Evolutionary conservation across 2,113 vertebrate genomes (phyloP).

Genomic region (Hyperoodon ampullatus): DNA sequence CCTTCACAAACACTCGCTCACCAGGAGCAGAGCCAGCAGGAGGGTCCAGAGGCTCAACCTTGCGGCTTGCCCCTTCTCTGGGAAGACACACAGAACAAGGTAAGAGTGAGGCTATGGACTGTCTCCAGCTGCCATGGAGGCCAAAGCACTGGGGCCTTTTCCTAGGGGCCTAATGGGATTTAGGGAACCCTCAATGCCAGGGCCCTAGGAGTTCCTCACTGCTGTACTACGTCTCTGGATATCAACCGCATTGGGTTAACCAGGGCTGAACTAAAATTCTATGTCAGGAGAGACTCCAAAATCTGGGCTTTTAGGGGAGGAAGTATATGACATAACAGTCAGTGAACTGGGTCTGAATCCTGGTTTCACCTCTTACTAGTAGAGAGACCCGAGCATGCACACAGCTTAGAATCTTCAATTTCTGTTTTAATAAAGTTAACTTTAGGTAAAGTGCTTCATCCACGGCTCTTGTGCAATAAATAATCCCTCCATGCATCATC

Average conservation of each 20-base stretch:
- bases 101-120: background rate
- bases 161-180: background rate
- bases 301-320: background rate
- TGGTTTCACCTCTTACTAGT: background rate
- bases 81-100: background rate
- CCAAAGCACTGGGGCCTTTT: background rate
- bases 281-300: background rate
- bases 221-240: background rate
- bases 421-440: background rate
- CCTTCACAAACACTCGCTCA: conserved; percentile 92
- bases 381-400: background rate
- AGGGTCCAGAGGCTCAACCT: conserved; percentile 94
- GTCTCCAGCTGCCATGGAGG: accelerated
- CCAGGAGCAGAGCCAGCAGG: conserved; percentile 91
- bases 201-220: background rate
- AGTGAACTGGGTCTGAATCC: background rate
- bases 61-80: conserved; percentile 89
- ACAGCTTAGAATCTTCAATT: background rate
- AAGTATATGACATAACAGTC: background rate
- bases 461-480: background rate
- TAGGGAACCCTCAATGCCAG: background rate
- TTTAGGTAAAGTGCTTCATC: background rate
- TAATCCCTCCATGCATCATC: background rate
- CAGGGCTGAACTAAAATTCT: background rate
- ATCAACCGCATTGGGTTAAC: background rate